Conservation (phyloP, 2,888 invertebrate species). For the Callyntrura sp. region DNA sequence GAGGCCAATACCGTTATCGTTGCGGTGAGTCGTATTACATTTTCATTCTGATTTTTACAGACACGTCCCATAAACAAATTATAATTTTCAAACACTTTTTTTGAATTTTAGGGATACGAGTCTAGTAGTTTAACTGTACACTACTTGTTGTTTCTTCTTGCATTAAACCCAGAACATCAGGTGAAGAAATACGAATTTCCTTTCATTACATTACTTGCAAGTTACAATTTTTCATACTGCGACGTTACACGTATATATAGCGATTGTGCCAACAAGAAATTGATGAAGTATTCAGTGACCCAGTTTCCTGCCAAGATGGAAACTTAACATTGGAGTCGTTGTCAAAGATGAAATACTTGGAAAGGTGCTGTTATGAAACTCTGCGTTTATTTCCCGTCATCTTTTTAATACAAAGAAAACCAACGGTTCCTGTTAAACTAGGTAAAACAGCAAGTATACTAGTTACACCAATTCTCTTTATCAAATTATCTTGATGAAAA, state of each 20-base stretch:
- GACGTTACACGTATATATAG: neutral
- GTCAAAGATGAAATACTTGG: constrained; percentile 50
- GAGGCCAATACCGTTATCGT: constrained; percentile 49
- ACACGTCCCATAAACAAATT: too few relatives aligned
- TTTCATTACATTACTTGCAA: neutral
- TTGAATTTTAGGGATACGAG: constrained; percentile 27
- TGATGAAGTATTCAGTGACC: constrained; percentile 53
- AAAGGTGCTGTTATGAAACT: constrained; percentile 53
- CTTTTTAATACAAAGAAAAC: constrained; percentile 26
- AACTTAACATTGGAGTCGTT: constrained; percentile 34
- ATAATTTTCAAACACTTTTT: neutral
- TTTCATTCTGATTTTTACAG: neutral
- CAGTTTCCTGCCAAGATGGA: constrained; percentile 8
- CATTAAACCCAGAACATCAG: constrained; percentile 55
- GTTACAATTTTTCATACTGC: neutral
- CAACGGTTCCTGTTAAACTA: constrained; percentile 23
- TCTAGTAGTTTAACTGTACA: constrained; percentile 41
- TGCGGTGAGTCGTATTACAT: constrained; percentile 9
- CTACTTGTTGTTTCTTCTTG: constrained; percentile 36
- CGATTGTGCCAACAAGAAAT: constrained; percentile 46
- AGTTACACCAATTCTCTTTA: too few relatives aligned
- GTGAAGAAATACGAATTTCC: too few relatives aligned
- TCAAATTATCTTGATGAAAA: too few relatives aligned
- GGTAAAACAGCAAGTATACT: too few relatives aligned
- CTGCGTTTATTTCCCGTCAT: constrained; percentile 51